Conservation (phyloP, 2,888 invertebrate species). For the Leucozona laternaria region DNA sequence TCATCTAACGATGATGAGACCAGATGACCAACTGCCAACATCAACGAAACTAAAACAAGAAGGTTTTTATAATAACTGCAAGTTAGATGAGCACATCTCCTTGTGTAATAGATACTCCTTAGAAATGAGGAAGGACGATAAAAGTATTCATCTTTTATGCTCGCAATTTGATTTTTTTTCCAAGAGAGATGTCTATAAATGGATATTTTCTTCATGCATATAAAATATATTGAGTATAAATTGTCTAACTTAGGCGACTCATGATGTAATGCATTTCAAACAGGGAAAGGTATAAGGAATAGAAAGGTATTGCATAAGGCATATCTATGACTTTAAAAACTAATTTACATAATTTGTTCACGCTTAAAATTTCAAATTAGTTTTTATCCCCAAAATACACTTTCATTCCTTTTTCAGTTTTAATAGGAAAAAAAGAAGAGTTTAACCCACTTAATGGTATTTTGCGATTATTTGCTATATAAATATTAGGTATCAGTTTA, state of each 20-base stretch:
- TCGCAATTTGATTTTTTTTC: constrained; percentile 16
- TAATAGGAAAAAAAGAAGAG: background rate
- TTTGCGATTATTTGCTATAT: background rate
- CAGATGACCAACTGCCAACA: constrained; percentile 3
- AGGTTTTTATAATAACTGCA: constrained; percentile 7
- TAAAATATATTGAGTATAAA: constrained; percentile 33
- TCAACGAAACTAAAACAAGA: background rate
- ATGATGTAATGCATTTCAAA: constrained; percentile 46
- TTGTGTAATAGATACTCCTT: constrained; percentile 45
- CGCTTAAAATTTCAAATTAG: constrained; percentile 9
- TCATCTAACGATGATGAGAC: constrained; percentile 5
- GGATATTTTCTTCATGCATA: constrained; percentile 44
- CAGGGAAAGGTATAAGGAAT: background rate
- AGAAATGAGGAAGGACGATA: constrained; percentile 42
- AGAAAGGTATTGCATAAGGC: background rate
- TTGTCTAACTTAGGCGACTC: constrained; percentile 26
- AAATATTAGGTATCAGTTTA: no score
- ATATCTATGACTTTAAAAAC: background rate
- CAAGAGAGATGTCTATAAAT: constrained; percentile 10
- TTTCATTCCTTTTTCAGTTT: background rate
- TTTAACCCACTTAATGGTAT: background rate
- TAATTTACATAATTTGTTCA: background rate
- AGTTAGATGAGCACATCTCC: constrained; percentile 1
- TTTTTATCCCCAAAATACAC: background rate
- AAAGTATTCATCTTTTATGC: constrained; percentile 59